Evolutionary conservation across 1,140 invertebrate genomes (phyloP).

Genomic region (Brevipalpus yothersi): DNA sequence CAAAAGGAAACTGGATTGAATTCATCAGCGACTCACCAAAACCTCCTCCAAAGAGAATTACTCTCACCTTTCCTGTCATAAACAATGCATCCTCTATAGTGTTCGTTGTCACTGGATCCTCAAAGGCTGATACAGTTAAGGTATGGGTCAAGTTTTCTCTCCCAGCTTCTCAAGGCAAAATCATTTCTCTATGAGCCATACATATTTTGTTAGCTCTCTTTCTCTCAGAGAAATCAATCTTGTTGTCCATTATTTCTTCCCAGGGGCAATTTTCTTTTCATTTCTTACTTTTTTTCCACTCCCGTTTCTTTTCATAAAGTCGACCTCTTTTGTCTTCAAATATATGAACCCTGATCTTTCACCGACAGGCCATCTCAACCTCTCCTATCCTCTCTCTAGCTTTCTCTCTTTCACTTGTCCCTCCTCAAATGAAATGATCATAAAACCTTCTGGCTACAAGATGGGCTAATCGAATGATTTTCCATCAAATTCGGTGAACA

Average conservation of each 20-base stretch:
- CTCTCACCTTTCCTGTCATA: conserved; percentile 71
- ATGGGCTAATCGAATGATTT: neutral
- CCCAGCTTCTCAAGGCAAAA: neutral
- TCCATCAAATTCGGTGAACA: neutral
- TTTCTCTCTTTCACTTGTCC: neutral
- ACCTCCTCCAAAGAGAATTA: conserved; percentile 67
- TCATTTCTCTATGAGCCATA: neutral
- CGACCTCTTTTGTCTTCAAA: too few species aligned
- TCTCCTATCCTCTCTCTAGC: neutral
- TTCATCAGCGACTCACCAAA: conserved; percentile 80
- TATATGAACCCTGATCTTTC: too few species aligned
- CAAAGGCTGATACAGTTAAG: conserved; percentile 71
- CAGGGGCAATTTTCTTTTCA: neutral
- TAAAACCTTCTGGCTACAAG: neutral
- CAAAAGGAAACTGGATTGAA: conserved; percentile 38
- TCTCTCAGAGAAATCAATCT: neutral
- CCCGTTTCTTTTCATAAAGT: too few species aligned
- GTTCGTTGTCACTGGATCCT: conserved; percentile 54
- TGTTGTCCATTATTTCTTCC: neutral
- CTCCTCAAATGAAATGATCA: neutral
- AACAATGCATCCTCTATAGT: conserved; percentile 59
- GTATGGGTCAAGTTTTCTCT: conserved; percentile 21
- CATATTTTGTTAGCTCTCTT: neutral
- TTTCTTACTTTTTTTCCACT: neutral
- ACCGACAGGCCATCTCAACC: too few species aligned